Base-by-base conservation (phyloP, 2,113 vertebrate species). In the Mirounga angustirostris region DNA sequence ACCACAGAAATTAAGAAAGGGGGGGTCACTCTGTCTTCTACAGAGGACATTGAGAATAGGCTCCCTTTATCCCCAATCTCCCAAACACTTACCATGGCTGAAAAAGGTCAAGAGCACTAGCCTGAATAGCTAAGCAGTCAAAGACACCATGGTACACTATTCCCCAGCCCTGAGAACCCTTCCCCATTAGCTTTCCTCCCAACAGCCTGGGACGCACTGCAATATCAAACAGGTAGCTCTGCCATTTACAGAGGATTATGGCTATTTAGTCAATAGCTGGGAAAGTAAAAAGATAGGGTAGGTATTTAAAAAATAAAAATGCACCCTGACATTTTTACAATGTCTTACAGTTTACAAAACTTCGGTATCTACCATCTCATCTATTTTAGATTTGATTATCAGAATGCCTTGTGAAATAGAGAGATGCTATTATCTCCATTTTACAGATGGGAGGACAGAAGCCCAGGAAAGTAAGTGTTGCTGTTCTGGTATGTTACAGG, bases 401-500 rank as follows among this genome's bases (percentile, higher is more conserved):
- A 74, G 79, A 71, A 80, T 56, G 94, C 79, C 18, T 92, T 79
- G 79, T 67, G 52, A 89, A 79, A 73, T 24, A 88, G 33, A 88
- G 40, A 85, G 28, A 56, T 40, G 52, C 30, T 91, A 33, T 40
- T 28, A 65, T 78, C 82, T 30, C 52, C 4, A 85, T 61, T 82
- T 86, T 79, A 87, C 73, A 28, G 22, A 22, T 7, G 73, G 2
- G n/a, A 46, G 30, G n/a, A 19, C 14, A 92, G 46, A 94, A 79
- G 10, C 19, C 61, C 84, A 94, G 88, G 46, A 82, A 87, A 74
- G 18, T 54, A 56, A 84, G 6, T 28, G 26, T 61, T 56, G 74
- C 22, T 56, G 50, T 56, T 43, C 61, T 6, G 6, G 5, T 30
- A 28, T 30, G 11, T 52, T 26, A 73, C 2, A 71, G 59, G 54